Evolutionary conservation across 2,888 invertebrate genomes (phyloP), one percentile per base, ranked within the genome.

Genomic region (Gnatocerus cornutus): DNA sequence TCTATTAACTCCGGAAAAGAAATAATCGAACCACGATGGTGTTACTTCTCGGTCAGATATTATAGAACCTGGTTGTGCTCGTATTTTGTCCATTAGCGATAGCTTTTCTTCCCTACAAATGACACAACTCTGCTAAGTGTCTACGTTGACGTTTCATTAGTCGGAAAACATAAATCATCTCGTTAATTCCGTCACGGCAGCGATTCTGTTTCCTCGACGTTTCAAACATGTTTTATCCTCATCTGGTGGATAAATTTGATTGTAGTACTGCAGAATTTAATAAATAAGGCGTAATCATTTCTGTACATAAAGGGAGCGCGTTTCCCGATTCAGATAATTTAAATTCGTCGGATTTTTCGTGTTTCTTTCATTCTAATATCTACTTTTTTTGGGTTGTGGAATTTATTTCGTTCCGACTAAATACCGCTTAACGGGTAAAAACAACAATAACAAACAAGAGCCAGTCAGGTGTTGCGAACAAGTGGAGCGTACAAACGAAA

Each of bases 121-220:
- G 59, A 50, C 59, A 39, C 37, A 45, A 37, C 56, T 46, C 27
- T 62, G 10, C 39, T 16, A 30, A 55, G 43, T 68, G 62, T 27
- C 61, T 37, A 39, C 41, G 63, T 58, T 69, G 68, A 63, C 63
- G 63, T 69, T 69, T 69, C 56, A 69, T 69, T 69, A 63, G 68
- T 43, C 43, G 39, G 52, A 64, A 62, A 55, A 50, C 63, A 69
- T 64, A 64, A 69, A 69, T 69, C 68, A 58, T 64, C 45, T 33
- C 21, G 43, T 48, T 52, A 59, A 61, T 67, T 59, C 52, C 33
- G 43, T 59, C 59, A 59, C 37, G 52, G 50, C 45, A 43, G 46
- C 43, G 55, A 33, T 55, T 37, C 55, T 30, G 64, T 55, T 64
- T 64, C 55, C 64, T 53, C 41, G 9, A 8, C 41, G 37, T 43